A percentile compares a stretch with the other conserved stretches of the same genome.
Evolutionary conservation across 1,140 invertebrate genomes (phyloP).

Genomic region (Apolygus lucorum): DNA sequence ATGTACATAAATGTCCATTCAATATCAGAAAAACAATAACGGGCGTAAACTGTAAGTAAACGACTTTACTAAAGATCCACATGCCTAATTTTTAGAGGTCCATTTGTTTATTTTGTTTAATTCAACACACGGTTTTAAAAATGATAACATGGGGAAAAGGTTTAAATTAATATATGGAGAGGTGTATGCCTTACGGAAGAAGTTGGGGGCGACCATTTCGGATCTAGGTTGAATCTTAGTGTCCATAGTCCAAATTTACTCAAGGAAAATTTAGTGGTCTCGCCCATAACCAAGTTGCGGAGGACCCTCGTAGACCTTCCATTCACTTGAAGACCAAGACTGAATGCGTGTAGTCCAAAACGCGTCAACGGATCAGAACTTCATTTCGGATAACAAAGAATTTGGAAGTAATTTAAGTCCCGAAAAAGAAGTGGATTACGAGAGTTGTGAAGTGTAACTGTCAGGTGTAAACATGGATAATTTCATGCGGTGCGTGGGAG

Average conservation of each 20-base stretch:
- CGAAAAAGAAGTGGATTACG: not conserved
- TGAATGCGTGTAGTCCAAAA: not conserved
- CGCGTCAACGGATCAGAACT: not conserved
- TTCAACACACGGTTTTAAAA: too few species aligned
- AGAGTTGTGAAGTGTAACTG: not conserved
- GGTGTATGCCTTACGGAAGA: not conserved
- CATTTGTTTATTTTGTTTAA: too few species aligned
- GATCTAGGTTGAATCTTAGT: not conserved
- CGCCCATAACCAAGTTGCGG: conserved; percentile 7
- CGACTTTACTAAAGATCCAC: not conserved
- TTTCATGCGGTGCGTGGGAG: too few species aligned
- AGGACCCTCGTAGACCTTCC: not conserved
- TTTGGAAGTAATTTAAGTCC: not conserved
- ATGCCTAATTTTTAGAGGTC: not conserved
- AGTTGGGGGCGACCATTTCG: not conserved
- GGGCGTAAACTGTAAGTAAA: not conserved
- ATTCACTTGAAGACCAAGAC: not conserved
- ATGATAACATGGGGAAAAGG: not conserved
- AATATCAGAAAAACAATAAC: not conserved
- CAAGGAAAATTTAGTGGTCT: not conserved
- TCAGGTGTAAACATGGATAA: not conserved
- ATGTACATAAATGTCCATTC: too few species aligned
- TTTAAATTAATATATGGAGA: not conserved
- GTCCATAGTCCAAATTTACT: not conserved
- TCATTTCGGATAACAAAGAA: not conserved